These are phyloP conservation scores for Galaxias olidus DNA, from an alignment of 2,797 vertebrate genomes.

Conservation along the genomic window DNA sequence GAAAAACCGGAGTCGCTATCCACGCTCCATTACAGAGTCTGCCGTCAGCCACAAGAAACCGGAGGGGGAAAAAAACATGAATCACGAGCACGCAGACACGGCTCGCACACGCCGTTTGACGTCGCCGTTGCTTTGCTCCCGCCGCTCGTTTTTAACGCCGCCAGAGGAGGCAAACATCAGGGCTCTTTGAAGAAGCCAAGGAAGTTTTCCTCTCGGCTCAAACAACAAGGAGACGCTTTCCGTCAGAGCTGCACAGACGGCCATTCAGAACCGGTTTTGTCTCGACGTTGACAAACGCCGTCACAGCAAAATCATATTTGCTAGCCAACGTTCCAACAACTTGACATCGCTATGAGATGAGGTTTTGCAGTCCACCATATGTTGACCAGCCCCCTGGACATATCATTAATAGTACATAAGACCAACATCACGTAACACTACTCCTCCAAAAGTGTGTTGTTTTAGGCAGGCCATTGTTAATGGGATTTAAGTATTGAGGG, in stretches of 20 bases:
- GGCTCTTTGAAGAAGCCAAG: constrained; percentile 33
- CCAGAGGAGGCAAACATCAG: constrained; percentile 18
- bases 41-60: constrained; percentile 57
- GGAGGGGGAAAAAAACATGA: constrained; percentile 53
- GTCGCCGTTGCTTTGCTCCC: constrained; percentile 19
- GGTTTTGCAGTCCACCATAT: no score
- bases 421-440: neutral
- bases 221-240: constrained; percentile 34
- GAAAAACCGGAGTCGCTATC: constrained; percentile 56
- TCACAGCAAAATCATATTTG: no score
- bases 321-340: no score
- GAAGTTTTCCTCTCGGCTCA: constrained; percentile 41
- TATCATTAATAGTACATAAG: neutral
- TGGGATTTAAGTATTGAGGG: constrained; percentile 17
- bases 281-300: neutral
- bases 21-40: constrained; percentile 62
- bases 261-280: constrained; percentile 9
- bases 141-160: constrained; percentile 38
- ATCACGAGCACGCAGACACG: constrained; percentile 41
- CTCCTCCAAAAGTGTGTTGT: constrained; percentile 21
- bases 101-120: constrained; percentile 58
- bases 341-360: no score
- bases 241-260: constrained; percentile 7
- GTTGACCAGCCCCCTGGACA: neutral
- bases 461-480: constrained; percentile 15